Evolutionary conservation across 2,888 invertebrate species (phyloP).

Genomic region (Teleiodes luculella): DNA sequence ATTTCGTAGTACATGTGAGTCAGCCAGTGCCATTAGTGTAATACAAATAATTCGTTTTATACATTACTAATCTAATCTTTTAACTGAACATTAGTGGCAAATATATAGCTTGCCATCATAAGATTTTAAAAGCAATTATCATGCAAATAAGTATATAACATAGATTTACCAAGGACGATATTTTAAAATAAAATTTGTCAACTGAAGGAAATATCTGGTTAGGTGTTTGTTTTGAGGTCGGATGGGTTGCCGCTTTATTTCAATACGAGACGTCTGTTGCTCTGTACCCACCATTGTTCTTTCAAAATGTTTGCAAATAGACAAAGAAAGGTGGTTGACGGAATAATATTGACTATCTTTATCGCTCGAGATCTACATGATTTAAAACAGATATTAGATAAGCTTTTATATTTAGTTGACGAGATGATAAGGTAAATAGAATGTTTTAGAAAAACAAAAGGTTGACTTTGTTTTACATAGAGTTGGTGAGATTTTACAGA

Average conservation of each 20-base stretch:
- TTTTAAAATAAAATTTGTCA: slow-evolving; percentile 27
- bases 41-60: no score
- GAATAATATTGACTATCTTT: not conserved
- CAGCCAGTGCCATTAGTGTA: not conserved
- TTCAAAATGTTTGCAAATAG: slow-evolving; percentile 1
- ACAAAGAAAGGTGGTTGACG: slow-evolving; percentile 3
- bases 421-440: no score
- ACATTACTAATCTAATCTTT: no score
- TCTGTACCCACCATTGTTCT: slow-evolving; percentile 10
- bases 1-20: slow-evolving; percentile 2
- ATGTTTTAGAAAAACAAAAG: no score
- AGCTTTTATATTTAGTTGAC: no score
- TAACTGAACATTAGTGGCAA: no score
- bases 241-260: slow-evolving; percentile 7
- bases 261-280: slow-evolving; percentile 2
- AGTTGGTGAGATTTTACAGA: slow-evolving; percentile 6
- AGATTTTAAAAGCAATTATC: slow-evolving; percentile 34
- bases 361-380: not conserved
- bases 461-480: not conserved
- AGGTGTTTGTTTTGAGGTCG: slow-evolving; percentile 30
- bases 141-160: slow-evolving; percentile 39
- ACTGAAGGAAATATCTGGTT: slow-evolving; percentile 29
- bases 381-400: not conserved
- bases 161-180: no score
- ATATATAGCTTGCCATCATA: not conserved